Conservation (phyloP, 2,797 vertebrate genomes). For the Manis javanica region DNA sequence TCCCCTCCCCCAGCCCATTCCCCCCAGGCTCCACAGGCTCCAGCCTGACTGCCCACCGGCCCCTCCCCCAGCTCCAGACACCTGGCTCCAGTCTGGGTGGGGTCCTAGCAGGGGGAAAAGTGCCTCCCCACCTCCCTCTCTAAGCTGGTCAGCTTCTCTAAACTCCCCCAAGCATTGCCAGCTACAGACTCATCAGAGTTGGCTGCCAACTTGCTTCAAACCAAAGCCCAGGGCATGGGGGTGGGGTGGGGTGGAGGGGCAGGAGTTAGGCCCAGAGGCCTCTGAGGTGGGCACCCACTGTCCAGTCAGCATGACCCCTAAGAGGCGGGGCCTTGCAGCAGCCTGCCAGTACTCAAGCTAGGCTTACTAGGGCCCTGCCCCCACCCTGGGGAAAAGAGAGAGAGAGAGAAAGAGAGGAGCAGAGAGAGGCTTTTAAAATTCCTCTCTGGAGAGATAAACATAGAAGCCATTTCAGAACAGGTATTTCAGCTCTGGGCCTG, state of each 20-base stretch:
- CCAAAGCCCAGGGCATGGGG: not conserved
- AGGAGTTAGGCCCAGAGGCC: not conserved
- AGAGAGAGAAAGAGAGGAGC: not conserved
- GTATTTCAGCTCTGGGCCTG: slow-evolving; percentile 84
- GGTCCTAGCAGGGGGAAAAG: slow-evolving; percentile 33
- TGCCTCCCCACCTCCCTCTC: not conserved
- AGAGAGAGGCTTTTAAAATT: slow-evolving; percentile 84
- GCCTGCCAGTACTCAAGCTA: not conserved
- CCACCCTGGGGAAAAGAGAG: slow-evolving; percentile 40
- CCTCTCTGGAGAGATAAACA: slow-evolving; percentile 84
- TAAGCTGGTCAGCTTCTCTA: slow-evolving; percentile 37
- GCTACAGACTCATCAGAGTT: slow-evolving; percentile 54
- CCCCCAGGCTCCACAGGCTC: slow-evolving; percentile 46
- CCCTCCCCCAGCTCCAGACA: slow-evolving; percentile 67
- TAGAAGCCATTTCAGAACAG: slow-evolving; percentile 84
- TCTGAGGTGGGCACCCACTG: slow-evolving; percentile 54
- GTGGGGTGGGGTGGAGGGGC: not conserved
- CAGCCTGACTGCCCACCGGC: slow-evolving; percentile 44
- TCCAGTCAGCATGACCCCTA: not conserved
- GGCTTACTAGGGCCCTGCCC: slow-evolving; percentile 70
- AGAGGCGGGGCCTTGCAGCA: not conserved
- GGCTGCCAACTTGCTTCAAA: slow-evolving; percentile 58
- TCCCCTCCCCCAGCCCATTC: slow-evolving; percentile 42
- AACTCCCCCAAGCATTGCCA: slow-evolving; percentile 57
- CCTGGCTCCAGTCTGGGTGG: slow-evolving; percentile 77